Percentiles rank a stretch among this genome's conserved stretches.
These are phyloP conservation scores for Phragmatobia fuliginosa DNA, from an alignment of 2,888 invertebrate species.

Conservation along the genomic window DNA sequence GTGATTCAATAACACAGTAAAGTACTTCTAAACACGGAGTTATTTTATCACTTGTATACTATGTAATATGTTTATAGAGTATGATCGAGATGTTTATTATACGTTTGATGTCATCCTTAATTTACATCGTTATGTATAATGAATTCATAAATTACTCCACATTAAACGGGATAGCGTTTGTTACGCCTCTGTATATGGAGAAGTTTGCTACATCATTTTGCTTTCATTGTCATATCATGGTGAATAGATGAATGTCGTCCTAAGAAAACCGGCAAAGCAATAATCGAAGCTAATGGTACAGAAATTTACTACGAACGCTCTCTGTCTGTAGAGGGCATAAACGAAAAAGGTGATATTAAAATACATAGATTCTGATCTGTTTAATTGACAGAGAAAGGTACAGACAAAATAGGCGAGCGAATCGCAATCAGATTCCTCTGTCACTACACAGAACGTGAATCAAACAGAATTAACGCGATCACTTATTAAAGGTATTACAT, in stretches of 20 bases:
- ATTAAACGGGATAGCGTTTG: conserved; percentile 1
- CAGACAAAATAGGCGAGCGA: too few species aligned
- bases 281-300: too few species aligned
- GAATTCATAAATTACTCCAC: not conserved
- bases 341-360: too few species aligned
- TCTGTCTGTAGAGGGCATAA: too few species aligned
- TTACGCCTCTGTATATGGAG: not conserved
- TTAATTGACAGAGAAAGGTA: not conserved
- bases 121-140: not conserved
- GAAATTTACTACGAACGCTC: too few species aligned
- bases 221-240: not conserved
- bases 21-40: not conserved
- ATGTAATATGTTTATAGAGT: not conserved
- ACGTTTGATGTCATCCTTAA: not conserved
- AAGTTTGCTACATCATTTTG: not conserved
- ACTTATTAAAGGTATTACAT: too few species aligned
- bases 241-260: not conserved
- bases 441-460: too few species aligned
- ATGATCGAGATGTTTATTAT: not conserved
- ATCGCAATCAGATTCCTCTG: too few species aligned
- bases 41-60: not conserved
- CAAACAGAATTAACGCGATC: too few species aligned
- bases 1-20: not conserved
- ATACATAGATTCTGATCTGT: not conserved
- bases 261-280: too few species aligned